Conservation (phyloP, 2,113 vertebrate species). For the Odocoileus virginianus region DNA sequence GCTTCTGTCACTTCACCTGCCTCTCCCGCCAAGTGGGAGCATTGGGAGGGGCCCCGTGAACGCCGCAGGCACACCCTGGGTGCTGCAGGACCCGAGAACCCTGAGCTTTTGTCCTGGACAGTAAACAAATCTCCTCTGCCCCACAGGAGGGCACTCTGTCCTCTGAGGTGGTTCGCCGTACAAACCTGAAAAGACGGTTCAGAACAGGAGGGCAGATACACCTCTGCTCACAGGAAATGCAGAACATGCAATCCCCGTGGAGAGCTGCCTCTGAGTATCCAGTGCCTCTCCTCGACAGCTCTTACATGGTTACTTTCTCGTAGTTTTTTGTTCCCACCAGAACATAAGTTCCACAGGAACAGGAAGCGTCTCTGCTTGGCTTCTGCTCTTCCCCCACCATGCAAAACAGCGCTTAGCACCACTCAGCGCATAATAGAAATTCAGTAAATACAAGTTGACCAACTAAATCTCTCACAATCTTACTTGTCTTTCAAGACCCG, state of each 20-base stretch:
- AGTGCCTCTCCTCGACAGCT: background rate
- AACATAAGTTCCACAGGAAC: background rate
- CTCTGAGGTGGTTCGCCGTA: background rate
- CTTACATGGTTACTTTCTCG: background rate
- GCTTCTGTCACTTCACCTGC: background rate
- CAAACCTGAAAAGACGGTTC: background rate
- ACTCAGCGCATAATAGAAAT: background rate
- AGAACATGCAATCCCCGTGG: background rate
- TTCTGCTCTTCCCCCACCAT: background rate
- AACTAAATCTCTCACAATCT: conserved; percentile 29
- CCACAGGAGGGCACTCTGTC: background rate
- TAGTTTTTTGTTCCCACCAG: background rate
- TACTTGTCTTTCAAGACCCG: background rate
- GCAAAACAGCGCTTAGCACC: background rate
- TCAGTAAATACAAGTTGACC: background rate
- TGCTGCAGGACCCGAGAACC: background rate
- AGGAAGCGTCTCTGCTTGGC: background rate
- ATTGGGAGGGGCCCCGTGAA: background rate
- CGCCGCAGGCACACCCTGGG: background rate
- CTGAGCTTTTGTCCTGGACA: background rate
- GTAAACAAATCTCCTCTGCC: background rate
- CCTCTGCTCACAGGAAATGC: background rate
- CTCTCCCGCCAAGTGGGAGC: background rate
- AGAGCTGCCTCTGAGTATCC: background rate
- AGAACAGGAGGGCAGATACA: background rate